Evolutionary conservation across 2,888 invertebrate species (phyloP).

Genomic region (Andrena fulva): DNA sequence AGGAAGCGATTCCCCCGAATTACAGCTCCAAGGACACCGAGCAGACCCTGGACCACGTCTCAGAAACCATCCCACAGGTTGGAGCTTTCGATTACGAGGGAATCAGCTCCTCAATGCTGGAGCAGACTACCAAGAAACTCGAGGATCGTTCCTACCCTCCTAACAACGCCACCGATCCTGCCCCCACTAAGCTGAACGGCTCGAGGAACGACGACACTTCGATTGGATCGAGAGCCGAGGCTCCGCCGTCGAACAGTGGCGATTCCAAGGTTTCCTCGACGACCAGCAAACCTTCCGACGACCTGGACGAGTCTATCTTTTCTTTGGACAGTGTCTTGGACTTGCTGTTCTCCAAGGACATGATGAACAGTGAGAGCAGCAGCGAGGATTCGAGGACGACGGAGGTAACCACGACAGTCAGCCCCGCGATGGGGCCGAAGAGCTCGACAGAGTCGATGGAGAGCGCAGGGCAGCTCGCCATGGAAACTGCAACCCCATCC

Average conservation of each 20-base stretch:
- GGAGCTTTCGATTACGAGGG: constrained; percentile 29
- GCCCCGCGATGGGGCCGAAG: constrained; percentile 23
- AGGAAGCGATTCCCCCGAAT: constrained; percentile 33
- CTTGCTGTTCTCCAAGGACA: constrained; percentile 85
- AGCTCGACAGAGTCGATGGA: neutral
- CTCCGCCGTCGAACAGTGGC: neutral
- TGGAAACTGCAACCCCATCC: constrained; percentile 60
- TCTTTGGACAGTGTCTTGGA: constrained; percentile 88
- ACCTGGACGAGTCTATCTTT: constrained; percentile 85
- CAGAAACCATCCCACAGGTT: constrained; percentile 7
- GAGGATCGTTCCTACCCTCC: constrained; percentile 12
- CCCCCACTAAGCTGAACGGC: neutral
- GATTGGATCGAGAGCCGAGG: neutral
- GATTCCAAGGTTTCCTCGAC: constrained; percentile 12
- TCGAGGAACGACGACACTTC: constrained; percentile 1
- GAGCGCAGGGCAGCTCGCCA: constrained; percentile 37
- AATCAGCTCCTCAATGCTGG: neutral
- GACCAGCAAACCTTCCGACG: constrained; percentile 70
- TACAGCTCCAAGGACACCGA: constrained; percentile 45
- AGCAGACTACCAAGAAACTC: constrained; percentile 11
- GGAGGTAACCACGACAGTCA: neutral
- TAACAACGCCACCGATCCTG: neutral
- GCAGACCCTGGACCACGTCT: constrained; percentile 1
- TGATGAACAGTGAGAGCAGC: constrained; percentile 72
- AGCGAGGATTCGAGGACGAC: constrained; percentile 44